A percentile compares a stretch with the other conserved stretches of the same genome.
These are phyloP conservation scores for Corythornis cristatus DNA, from an alignment of 2,113 vertebrate species.

Conservation along the genomic window DNA sequence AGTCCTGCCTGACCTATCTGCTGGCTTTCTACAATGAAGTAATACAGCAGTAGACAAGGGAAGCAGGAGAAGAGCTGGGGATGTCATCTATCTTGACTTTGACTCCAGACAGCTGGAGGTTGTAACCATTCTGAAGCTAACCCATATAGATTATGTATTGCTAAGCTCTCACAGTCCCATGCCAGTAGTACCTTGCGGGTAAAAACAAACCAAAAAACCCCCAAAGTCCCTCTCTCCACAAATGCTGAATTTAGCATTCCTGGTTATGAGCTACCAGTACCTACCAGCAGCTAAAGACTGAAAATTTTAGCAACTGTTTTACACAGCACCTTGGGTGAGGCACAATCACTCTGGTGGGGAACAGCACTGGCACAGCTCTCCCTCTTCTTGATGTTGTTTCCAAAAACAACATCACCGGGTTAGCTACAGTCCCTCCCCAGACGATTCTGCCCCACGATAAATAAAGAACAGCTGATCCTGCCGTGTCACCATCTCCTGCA, in stretches of 20 bases:
- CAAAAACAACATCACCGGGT: neutral
- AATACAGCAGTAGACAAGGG: too few relatives aligned
- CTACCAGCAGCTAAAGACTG: neutral
- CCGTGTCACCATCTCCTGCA: conserved; percentile 52
- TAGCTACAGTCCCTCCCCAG: neutral
- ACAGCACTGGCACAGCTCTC: neutral
- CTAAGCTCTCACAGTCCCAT: neutral
- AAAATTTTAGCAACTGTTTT: neutral
- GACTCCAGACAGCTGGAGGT: neutral
- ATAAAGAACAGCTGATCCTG: conserved; percentile 75
- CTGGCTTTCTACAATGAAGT: too few relatives aligned
- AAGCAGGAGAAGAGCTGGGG: too few relatives aligned
- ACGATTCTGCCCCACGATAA: conserved; percentile 14
- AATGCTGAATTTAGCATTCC: neutral
- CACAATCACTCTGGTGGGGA: neutral
- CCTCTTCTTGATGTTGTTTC: conserved; percentile 25
- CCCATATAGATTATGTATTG: neutral
- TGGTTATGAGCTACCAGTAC: neutral
- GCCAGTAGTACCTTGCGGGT: neutral
- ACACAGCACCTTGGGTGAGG: neutral
- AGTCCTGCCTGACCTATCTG: too few relatives aligned
- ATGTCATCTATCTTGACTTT: too few relatives aligned
- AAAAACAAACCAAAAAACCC: neutral
- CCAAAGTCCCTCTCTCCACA: neutral
- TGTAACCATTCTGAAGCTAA: neutral